Evolutionary conservation across 2,888 invertebrate species (phyloP), one percentile per base, ranked within the genome.

Genomic region (Hermodice carunculata): DNA sequence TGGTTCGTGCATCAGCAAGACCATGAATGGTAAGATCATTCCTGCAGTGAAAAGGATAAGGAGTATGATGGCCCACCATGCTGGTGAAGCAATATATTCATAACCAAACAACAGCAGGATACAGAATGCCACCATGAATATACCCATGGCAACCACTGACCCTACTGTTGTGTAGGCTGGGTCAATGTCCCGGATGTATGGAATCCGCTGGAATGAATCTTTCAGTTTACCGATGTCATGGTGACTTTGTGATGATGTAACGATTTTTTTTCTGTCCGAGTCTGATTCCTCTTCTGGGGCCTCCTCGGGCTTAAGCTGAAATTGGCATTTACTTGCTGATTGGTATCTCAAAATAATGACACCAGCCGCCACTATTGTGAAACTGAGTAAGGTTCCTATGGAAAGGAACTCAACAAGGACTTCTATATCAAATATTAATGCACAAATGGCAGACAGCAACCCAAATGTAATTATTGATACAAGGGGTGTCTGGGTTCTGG

Each of bases 401-500:
- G 95, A 95, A 94, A 96, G 95, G 82, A 96, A 95, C 82, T 96
- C 95, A 0, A 96, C 95, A 44, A 96, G 88, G 74, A 94, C 94
- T 76, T 94, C 92, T 74, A 96, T 89, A 86, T 96, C 95, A 79
- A 96, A 94, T 40, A 95, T 84, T 43, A 96, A 86, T 3, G 96
- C 95, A 70, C 96, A 91, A 0, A 93, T 61, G 1, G 81, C 79
- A 14, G 84, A 74, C 4, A 83, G 19, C 4, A 74, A 46, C 6
- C 85, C 84, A 64, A 85, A 81, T 11, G 81, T 69, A 17, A 75
- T 64, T 53, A 84, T 79, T 29, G 85, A 77, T 51, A 80, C 70
- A 3, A 86, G 58, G 0, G 86, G 86, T 0, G 85, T 86, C 71
- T 95, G 94, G 0, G 95, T 94, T 74, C 91, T 92, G 43, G 91